A percentile compares a stretch with the other conserved stretches of the same genome.
Evolutionary conservation across 2,888 invertebrate genomes (phyloP).

Genomic region (Xylocampa areola): DNA sequence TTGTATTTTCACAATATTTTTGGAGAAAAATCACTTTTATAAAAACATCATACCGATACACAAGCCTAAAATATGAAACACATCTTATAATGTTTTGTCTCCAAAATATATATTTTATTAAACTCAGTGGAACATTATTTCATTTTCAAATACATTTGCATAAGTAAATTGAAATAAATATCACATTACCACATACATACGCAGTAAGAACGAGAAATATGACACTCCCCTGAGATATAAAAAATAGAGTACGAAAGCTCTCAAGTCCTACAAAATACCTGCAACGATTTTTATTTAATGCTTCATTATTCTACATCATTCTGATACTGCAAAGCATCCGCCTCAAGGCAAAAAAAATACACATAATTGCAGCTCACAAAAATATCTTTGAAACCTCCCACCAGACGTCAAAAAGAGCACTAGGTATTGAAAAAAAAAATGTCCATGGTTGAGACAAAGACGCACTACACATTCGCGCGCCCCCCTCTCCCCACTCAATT

Average conservation of each 20-base stretch:
- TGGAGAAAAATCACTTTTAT: no score
- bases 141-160: slow-evolving; percentile 31
- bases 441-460: slow-evolving; percentile 72
- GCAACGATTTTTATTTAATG: slow-evolving; percentile 28
- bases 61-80: slow-evolving; percentile 1
- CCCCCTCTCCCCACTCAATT: slow-evolving; percentile 76
- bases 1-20: no score
- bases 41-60: no score
- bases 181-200: slow-evolving; percentile 38
- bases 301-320: slow-evolving; percentile 41
- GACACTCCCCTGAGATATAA: slow-evolving; percentile 37
- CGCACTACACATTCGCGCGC: slow-evolving; percentile 78
- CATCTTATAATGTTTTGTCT: slow-evolving; percentile 2
- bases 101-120: slow-evolving; percentile 24
- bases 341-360: slow-evolving; percentile 28
- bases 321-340: slow-evolving; percentile 18
- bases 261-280: slow-evolving; percentile 7
- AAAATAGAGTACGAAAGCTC: slow-evolving; percentile 22
- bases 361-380: slow-evolving; percentile 34
- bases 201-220: slow-evolving; percentile 38
- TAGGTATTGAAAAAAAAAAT: slow-evolving; percentile 65
- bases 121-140: slow-evolving; percentile 35
- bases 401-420: slow-evolving; percentile 71
- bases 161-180: slow-evolving; percentile 48
- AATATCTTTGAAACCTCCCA: slow-evolving; percentile 38